phyloP scores from a whole-genome alignment of 2,113 vertebrate species.

The Parus major region DNA sequence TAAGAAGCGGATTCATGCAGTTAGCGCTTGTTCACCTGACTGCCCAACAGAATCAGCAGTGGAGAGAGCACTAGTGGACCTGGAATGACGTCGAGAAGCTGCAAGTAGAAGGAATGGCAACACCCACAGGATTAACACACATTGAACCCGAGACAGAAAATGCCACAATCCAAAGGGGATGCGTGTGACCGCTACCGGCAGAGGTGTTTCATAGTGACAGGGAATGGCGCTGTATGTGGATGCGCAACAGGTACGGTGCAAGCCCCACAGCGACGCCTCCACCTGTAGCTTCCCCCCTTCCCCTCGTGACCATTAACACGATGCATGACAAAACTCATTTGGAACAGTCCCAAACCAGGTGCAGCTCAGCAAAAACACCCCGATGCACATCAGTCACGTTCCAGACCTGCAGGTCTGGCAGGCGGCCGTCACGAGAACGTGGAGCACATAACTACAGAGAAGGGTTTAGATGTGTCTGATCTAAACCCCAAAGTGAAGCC shows the following conservation, averaged over 20 bases:
- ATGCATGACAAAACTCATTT: conserved; percentile 43
- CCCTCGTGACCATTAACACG: background rate
- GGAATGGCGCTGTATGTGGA: conserved; percentile 69
- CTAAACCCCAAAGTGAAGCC: conserved; percentile 54
- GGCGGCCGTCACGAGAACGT: conserved; percentile 26
- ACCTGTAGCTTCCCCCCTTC: background rate
- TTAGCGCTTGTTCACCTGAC: conserved; percentile 96
- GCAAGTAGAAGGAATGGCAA: conserved; percentile 89
- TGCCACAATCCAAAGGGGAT: conserved; percentile 71
- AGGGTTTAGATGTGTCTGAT: conserved; percentile 63
- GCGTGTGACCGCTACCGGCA: conserved; percentile 44
- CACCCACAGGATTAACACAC: conserved; percentile 86
- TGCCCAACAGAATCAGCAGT: conserved; percentile 94
- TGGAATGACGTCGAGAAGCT: conserved; percentile 99
- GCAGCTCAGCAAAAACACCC: background rate
- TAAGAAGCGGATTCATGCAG: conserved; percentile 85
- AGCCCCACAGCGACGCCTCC: conserved; percentile 36
- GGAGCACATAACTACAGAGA: conserved; percentile 42
- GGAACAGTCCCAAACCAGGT: background rate
- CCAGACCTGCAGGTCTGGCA: conserved; percentile 36
- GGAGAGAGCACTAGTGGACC: conserved; percentile 99
- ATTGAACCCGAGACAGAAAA: conserved; percentile 72
- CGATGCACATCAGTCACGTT: conserved; percentile 12
- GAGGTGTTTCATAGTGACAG: conserved; percentile 51
- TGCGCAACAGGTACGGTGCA: conserved; percentile 54